phyloP scores from a whole-genome alignment of 2,888 invertebrate genomes.

The Lasioglossum pauxillum region DNA sequence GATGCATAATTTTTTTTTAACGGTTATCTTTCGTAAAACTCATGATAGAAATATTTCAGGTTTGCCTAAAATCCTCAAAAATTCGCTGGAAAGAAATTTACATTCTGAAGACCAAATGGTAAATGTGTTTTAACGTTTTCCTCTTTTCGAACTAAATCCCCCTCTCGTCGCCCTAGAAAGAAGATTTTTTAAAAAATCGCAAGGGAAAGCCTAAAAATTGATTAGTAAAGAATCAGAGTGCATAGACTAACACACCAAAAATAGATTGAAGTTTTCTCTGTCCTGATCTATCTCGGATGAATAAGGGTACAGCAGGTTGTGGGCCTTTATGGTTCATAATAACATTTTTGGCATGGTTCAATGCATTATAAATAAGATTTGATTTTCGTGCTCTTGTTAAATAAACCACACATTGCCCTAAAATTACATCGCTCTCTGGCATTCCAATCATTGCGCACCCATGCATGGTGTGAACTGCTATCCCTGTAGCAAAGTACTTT shows the following conservation, averaged over 20 bases:
- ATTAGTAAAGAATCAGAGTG: not conserved
- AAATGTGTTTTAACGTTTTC: slow-evolving; percentile 86
- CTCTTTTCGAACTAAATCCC: slow-evolving; percentile 85
- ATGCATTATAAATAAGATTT: slow-evolving; percentile 82
- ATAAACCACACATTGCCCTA: slow-evolving; percentile 91
- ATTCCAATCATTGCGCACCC: slow-evolving; percentile 91
- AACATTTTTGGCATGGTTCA: slow-evolving; percentile 80
- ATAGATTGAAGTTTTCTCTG: slow-evolving; percentile 63
- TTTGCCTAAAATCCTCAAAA: not conserved
- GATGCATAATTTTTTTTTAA: too few species aligned
- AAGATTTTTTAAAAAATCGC: not conserved
- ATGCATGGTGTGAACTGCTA: slow-evolving; percentile 90
- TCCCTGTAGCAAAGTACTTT: slow-evolving; percentile 83
- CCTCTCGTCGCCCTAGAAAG: slow-evolving; percentile 87
- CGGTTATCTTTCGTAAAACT: not conserved
- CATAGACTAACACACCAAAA: slow-evolving; percentile 57
- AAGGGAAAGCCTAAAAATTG: not conserved
- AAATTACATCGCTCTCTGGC: slow-evolving; percentile 91
- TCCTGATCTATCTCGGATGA: slow-evolving; percentile 85
- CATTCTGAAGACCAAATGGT: slow-evolving; percentile 87
- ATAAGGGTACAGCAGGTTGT: slow-evolving; percentile 90
- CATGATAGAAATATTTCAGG: not conserved
- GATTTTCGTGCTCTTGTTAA: slow-evolving; percentile 91
- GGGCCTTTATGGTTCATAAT: slow-evolving; percentile 85
- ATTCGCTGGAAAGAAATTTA: slow-evolving; percentile 85